Conservation (phyloP, 2,113 vertebrate genomes). For the Carlito syrichta region DNA sequence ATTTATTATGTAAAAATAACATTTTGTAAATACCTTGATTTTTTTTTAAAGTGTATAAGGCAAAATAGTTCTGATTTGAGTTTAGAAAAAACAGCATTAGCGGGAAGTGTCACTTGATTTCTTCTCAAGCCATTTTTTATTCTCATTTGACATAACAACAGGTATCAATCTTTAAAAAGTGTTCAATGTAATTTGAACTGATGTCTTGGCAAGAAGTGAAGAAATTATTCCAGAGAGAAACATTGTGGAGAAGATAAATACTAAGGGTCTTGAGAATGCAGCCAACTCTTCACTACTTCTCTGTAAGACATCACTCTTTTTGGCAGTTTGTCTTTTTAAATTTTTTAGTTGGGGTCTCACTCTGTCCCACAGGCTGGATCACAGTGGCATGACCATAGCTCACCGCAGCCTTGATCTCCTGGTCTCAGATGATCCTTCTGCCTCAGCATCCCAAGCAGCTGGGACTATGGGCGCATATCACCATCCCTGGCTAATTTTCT, state of each 20-base stretch:
- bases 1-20: conserved; percentile 19
- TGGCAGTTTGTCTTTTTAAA: background rate
- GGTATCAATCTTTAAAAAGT: background rate
- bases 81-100: background rate
- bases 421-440: no score
- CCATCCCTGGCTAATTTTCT: no score
- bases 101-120: background rate
- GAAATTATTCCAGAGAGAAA: background rate
- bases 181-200: background rate
- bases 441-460: no score
- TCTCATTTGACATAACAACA: background rate
- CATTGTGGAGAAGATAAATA: background rate
- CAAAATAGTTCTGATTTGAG: background rate
- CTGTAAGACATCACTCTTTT: background rate
- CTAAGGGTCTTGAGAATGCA: background rate
- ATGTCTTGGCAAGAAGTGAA: background rate
- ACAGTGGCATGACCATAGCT: no score
- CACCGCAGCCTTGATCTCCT: no score
- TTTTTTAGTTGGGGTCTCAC: no score
- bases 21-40: conserved; percentile 15
- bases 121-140: background rate
- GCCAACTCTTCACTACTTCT: background rate
- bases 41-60: background rate
- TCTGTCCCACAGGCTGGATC: no score
- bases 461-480: no score